A percentile compares a stretch with the other conserved stretches of the same genome.
phyloP scores from a whole-genome alignment of 2,888 invertebrate species.

The Caenorhabditis parvicauda region DNA sequence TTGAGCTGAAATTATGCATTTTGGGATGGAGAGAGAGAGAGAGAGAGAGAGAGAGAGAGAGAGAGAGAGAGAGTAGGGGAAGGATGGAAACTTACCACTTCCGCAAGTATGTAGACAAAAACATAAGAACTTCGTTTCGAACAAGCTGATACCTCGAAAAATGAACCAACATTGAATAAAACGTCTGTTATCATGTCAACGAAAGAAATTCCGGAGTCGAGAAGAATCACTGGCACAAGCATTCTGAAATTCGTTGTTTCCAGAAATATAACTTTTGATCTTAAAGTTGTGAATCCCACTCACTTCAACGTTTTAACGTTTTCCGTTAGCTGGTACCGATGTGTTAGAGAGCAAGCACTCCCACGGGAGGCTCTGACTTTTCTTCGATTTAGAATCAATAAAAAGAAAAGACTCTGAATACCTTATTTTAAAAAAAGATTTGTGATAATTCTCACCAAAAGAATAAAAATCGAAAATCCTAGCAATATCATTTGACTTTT shows the following conservation, averaged over 20 bases:
- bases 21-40: no score
- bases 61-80: no score
- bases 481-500: no score
- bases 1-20: no score
- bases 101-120: constrained; percentile 7
- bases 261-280: not conserved
- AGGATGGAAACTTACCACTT: constrained; percentile 7
- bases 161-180: constrained; percentile 9
- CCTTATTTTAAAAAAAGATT: not conserved
- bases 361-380: no score
- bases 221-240: constrained; percentile 21
- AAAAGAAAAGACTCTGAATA: constrained; percentile 17
- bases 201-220: constrained; percentile 17
- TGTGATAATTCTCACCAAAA: not conserved
- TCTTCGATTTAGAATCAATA: constrained; percentile 17
- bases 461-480: constrained; percentile 12
- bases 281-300: not conserved
- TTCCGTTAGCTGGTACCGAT: constrained; percentile 24
- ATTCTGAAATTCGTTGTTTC: constrained; percentile 19
- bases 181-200: constrained; percentile 21
- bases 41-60: not conserved
- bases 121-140: constrained; percentile 3
- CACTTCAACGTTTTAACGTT: constrained; percentile 27
- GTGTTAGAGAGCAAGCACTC: no score
- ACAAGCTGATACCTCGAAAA: constrained; percentile 18